phyloP scores from a whole-genome alignment of 2,797 vertebrate species.

The Xenentodon cancila region DNA sequence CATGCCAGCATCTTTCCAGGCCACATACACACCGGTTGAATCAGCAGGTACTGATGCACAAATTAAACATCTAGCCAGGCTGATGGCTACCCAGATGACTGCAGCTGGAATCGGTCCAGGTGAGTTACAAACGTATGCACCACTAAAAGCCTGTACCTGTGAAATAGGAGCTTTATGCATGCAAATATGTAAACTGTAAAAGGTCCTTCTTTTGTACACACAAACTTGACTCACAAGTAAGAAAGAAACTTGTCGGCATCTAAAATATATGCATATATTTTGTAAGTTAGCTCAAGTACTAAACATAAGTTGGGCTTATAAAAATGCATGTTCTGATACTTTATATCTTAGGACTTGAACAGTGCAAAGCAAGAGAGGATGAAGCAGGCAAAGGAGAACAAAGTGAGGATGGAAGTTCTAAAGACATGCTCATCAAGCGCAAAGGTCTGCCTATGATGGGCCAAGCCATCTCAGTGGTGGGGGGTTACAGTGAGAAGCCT shows the following conservation, averaged over 20 bases:
- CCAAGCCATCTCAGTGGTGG: conserved; percentile 93
- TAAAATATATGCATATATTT: too few species aligned
- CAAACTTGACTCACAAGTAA: too few species aligned
- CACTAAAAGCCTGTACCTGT: neutral
- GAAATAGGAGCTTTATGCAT: too few species aligned
- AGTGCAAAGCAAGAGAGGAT: conserved; percentile 87
- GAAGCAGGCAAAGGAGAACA: conserved; percentile 76
- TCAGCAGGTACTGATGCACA: conserved; percentile 95
- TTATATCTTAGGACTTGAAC: conserved; percentile 82
- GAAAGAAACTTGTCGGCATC: too few species aligned
- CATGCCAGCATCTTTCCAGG: conserved; percentile 97
- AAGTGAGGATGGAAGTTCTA: conserved; percentile 59
- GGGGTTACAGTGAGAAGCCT: conserved; percentile 72
- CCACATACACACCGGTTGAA: conserved; percentile 96
- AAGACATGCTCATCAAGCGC: conserved; percentile 88
- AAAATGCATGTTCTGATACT: neutral
- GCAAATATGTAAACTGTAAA: too few species aligned
- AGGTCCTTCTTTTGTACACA: too few species aligned
- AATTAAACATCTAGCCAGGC: conserved; percentile 91
- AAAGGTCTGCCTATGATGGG: conserved; percentile 82
- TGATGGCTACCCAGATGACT: conserved; percentile 97
- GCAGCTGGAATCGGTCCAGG: conserved; percentile 91
- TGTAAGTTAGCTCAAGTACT: too few species aligned
- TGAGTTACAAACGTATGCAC: conserved; percentile 43
- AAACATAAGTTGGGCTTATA: neutral